Evolutionary conservation across 2,797 vertebrate species (phyloP).

Genomic region (Merluccius polli): DNA sequence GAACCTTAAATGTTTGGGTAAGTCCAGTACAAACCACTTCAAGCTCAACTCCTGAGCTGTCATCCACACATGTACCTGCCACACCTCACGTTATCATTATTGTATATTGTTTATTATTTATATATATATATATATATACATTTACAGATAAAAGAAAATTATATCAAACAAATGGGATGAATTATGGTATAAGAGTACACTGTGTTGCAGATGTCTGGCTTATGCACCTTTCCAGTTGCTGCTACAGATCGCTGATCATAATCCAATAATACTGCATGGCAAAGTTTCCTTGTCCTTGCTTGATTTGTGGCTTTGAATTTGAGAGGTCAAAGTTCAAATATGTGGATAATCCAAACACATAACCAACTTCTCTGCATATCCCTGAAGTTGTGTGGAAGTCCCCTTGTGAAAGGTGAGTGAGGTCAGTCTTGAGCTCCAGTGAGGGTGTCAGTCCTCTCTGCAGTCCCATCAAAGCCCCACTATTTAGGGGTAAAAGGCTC

Average conservation of each 20-base stretch:
- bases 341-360: conserved; percentile 43
- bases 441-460: conserved; percentile 46
- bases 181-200: background rate
- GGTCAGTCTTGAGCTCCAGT: conserved; percentile 43
- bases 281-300: background rate
- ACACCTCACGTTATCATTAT: background rate
- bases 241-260: background rate
- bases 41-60: background rate
- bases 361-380: conserved; percentile 41
- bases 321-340: conserved; percentile 28
- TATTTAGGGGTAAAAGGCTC: conserved; percentile 54
- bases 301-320: background rate
- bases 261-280: background rate
- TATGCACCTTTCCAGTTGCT: background rate
- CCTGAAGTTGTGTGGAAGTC: conserved; percentile 55
- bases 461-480: conserved; percentile 62
- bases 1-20: background rate
- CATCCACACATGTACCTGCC: too few relatives aligned
- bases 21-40: background rate
- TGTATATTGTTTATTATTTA: background rate
- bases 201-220: background rate
- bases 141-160: too few relatives aligned
- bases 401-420: conserved; percentile 64
- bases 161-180: background rate
- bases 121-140: background rate